Base-by-base conservation (phyloP, 2,113 vertebrate genomes). In the Trichomycterus rosablanca region DNA sequence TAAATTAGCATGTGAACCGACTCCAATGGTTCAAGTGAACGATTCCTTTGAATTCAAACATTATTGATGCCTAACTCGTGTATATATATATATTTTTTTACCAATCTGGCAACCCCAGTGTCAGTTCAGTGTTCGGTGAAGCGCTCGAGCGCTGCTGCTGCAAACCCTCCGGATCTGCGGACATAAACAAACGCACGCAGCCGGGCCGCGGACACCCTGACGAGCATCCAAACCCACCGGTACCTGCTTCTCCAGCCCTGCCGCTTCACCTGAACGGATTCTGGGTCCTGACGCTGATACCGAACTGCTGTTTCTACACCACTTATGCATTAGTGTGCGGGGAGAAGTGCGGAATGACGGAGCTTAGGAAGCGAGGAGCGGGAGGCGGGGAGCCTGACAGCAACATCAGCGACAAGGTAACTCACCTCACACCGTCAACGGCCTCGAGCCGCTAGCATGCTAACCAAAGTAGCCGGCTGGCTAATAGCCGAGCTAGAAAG, bases 121-220 rank as follows among this genome's bases (percentile, higher is more conserved):
- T 54, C 48, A 64, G 48, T 39, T 54, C 40, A 56, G 63, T 39
- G 43, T 9, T 34, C 11, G 53, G 3, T 30, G 26, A 1, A 3
- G 35, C 35, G 12, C 35, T 1, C 7, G 7, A 7, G 26, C 26
- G 2, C 35, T 10, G 9, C 5, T n/a, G 37, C 37, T n/a, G 11
- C 5, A 3, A 5, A 5, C 37, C 37, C 60, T 51, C 59, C 18
- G 20, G 69, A 40, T 62, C 80, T 80, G 81, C 79, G 70, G 82
- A 63, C 66, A 78, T 82, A 84, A 84, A 85, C 81, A 88, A 79
- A 85, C 64, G 75, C 82, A 81, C 57, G 63, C 51, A 57, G 34
- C 34, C 2, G 34, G 14, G 30, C 30, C 9, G n/a, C n/a, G n/a
- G 26, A 30, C 26, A 7, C 26, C 7, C 26, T 30, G 26, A 30